phyloP scores from a whole-genome alignment of 2,888 invertebrate species.

The Celastrina argiolus region DNA sequence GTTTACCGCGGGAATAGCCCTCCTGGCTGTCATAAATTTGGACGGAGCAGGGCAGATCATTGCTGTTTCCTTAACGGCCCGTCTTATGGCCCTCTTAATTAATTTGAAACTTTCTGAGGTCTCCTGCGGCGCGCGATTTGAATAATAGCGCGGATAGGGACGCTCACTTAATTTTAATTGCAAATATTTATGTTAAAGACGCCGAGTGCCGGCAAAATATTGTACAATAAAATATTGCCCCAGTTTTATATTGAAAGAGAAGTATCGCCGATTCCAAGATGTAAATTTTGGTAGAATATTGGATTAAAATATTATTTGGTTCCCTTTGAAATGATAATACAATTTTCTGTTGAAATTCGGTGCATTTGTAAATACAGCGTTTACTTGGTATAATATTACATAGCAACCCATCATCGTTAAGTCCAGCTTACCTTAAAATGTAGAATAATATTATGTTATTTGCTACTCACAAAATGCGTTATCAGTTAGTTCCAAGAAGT shows the following conservation, averaged over 20 bases:
- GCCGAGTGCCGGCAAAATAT: not conserved
- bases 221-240: conserved; percentile 15
- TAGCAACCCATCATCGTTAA: too few species aligned
- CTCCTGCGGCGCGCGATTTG: conserved; percentile 75
- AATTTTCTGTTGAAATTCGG: too few species aligned
- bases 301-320: not conserved
- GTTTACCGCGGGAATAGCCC: conserved; percentile 46
- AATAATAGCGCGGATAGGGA: conserved; percentile 74
- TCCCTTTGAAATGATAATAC: not conserved
- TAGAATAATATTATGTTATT: not conserved
- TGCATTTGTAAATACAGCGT: too few species aligned
- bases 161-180: conserved; percentile 75
- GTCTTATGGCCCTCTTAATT: conserved; percentile 77
- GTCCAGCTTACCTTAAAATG: not conserved
- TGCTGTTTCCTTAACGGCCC: conserved; percentile 76
- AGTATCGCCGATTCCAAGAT: conserved; percentile 27
- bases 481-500: not conserved
- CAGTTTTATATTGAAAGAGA: conserved; percentile 49
- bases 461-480: not conserved
- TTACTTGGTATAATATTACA: too few species aligned
- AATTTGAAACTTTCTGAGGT: conserved; percentile 78
- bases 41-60: conserved; percentile 59
- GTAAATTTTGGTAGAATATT: not conserved
- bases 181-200: conserved; percentile 75
- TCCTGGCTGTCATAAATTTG: conserved; percentile 66